These are phyloP conservation scores for Lydus trimaculatus DNA, from an alignment of 2,888 invertebrate genomes.

Conservation along the genomic window DNA sequence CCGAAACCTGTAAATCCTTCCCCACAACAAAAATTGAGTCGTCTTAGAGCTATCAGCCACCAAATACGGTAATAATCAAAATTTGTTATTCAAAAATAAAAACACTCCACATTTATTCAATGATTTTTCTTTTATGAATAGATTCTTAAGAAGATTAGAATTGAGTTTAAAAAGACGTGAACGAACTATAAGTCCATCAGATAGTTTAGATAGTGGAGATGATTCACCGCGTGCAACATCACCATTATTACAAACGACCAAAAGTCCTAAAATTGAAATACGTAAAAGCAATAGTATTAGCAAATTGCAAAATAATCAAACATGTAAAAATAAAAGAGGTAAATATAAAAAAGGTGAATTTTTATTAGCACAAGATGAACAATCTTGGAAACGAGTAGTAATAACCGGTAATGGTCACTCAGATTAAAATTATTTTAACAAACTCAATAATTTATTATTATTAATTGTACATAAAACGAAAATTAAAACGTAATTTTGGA, in stretches of 20 bases:
- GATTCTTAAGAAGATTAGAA: conserved; percentile 75
- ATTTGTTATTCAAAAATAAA: background rate
- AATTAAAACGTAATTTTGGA: background rate
- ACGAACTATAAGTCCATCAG: conserved; percentile 63
- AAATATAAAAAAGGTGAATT: conserved; percentile 52
- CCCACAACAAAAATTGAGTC: conserved; percentile 68
- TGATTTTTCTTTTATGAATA: conserved; percentile 50
- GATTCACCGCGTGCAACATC: conserved; percentile 73
- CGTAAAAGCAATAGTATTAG: conserved; percentile 59
- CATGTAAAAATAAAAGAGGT: conserved; percentile 43
- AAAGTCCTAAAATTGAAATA: conserved; percentile 53
- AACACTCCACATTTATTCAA: background rate
- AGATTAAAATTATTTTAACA: conserved; percentile 44
- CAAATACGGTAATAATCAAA: conserved; percentile 71
- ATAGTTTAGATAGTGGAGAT: conserved; percentile 63
- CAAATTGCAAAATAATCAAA: conserved; percentile 46
- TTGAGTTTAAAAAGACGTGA: conserved; percentile 74
- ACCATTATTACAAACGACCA: conserved; percentile 64
- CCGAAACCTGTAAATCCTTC: conserved; percentile 68
- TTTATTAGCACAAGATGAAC: conserved; percentile 49
- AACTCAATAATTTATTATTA: too few relatives aligned
- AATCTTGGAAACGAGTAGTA: conserved; percentile 51
- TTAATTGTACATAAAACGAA: too few relatives aligned
- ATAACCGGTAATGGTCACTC: conserved; percentile 56
- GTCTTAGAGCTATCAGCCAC: conserved; percentile 75